These are phyloP conservation scores for Eretmochelys imbricata DNA, from an alignment of 2,113 vertebrate genomes.

Conservation along the genomic window DNA sequence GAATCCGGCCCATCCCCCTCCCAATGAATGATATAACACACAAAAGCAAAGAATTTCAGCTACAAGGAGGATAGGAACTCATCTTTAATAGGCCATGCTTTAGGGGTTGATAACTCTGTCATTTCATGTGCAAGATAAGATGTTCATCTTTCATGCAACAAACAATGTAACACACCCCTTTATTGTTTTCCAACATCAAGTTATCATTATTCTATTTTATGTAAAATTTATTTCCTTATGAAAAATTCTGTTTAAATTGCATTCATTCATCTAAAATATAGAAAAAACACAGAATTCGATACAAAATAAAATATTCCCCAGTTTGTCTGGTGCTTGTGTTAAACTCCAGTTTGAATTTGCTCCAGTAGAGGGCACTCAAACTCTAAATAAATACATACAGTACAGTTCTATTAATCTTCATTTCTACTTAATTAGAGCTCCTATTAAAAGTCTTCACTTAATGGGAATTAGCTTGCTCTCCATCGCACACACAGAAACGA, in stretches of 20 bases:
- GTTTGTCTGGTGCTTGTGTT: neutral
- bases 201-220: neutral
- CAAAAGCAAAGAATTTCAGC: neutral
- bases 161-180: fast-evolving
- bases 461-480: neutral
- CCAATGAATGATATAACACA: neutral
- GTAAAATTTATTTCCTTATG: neutral
- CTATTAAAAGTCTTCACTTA: neutral
- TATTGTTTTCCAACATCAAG: neutral
- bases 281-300: neutral
- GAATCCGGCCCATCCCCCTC: neutral
- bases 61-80: fast-evolving
- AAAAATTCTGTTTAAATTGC: neutral
- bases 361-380: slow-evolving; percentile 75
- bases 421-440: neutral
- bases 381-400: slow-evolving; percentile 21
- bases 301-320: neutral
- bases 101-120: neutral
- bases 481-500: neutral
- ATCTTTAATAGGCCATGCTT: neutral
- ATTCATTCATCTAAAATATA: neutral
- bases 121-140: neutral
- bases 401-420: neutral
- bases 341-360: neutral
- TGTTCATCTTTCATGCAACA: neutral